These are phyloP conservation scores for Gari tellinella DNA, from an alignment of 2,888 invertebrate species.

Conservation along the genomic window DNA sequence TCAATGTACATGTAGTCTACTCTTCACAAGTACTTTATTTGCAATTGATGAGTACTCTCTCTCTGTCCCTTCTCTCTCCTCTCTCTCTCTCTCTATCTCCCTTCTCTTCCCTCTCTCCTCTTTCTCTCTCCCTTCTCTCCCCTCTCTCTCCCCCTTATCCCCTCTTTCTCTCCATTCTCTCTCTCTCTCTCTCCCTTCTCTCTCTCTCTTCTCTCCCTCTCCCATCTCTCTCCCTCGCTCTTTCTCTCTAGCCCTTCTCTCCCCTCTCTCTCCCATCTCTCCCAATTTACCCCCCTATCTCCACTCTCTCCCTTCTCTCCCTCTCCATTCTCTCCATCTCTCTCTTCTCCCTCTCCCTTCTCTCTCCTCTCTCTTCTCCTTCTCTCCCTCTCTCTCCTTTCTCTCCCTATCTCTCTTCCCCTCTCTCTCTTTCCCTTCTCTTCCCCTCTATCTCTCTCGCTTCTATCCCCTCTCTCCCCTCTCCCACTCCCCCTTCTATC, in stretches of 20 bases:
- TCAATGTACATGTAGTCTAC: too few species aligned
- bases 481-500: not conserved
- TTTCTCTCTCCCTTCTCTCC: too few species aligned
- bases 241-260: not conserved
- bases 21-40: too few species aligned
- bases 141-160: too few species aligned
- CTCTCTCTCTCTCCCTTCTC: not conserved
- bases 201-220: not conserved
- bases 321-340: not conserved
- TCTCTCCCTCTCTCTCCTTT: not conserved
- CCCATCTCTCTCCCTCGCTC: not conserved
- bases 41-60: too few species aligned
- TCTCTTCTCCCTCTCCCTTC: not conserved
- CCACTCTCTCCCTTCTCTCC: not conserved
- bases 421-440: not conserved
- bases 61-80: too few species aligned
- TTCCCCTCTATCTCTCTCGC: not conserved
- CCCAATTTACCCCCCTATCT: not conserved
- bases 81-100: too few species aligned
- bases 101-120: too few species aligned
- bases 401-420: not conserved
- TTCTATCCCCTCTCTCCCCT: not conserved
- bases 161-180: slow-evolving; percentile 4
- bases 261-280: slow-evolving; percentile 1
- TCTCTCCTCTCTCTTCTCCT: slow-evolving; percentile 2